Evolutionary conservation across 2,888 invertebrate species (phyloP), one percentile per base, ranked within the genome.

Genomic region (Sepioteuthis lessoniana): DNA sequence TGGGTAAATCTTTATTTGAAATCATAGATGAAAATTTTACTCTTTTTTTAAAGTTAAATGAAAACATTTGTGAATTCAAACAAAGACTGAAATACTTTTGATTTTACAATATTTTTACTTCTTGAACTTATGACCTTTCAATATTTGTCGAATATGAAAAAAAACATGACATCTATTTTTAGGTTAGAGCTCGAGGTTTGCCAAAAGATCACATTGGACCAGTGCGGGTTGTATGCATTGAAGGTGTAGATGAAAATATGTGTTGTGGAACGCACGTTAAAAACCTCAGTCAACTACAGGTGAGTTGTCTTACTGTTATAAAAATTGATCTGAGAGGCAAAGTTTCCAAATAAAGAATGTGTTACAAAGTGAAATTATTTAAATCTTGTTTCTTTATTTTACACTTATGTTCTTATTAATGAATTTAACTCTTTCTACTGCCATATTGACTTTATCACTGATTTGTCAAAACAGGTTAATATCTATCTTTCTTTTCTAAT

Each of bases 191-290:
- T 0, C 97, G 98, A 94, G 98, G 98, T 0, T 97, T 99, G 47
- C 98, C 99, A 0, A 98, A 98, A 94, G 98, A 98, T 96, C 98
- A 98, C 95, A 98, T 98, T 95, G 98, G 98, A 0, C 98, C 98
- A 46, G 98, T 98, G 31, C 97, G 99, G 94, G 98, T 99, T 5
- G 98, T 99, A 76, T 98, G 98, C 94, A 99, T 99, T 94, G 98
- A 98, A 76, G 98, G 98, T 38, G 97, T 98, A 93, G 98, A 99
- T 95, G 98, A 98, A 94, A 98, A 98, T 96, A 98, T 98, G 98
- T 99, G 99, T 96, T 99, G 99, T 97, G 99, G 99, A 1, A 99
- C 99, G 0, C 99, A 99, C 96, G 98, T 99, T 0, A 97, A 98
- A 10, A 98, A 98, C 97, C 97, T 98, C 55, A 98, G 98, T 60